phyloP scores from a whole-genome alignment of 2,888 invertebrate species.

The Drosophila fungiperda region DNA sequence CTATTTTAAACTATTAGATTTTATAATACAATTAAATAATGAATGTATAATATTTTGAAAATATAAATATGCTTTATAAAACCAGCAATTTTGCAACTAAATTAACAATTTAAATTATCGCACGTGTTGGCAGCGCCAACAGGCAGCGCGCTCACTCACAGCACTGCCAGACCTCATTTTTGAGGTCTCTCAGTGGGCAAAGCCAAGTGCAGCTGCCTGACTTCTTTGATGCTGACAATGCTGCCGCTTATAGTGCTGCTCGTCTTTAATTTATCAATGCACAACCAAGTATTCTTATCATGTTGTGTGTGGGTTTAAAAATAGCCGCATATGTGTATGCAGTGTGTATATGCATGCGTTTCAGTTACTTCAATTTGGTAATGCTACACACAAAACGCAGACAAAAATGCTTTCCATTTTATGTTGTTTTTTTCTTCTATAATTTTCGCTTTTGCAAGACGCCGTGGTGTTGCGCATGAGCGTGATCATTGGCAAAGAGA shows the following conservation, averaged over 20 bases:
- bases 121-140: constrained; percentile 48
- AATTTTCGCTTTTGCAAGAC: constrained; percentile 45
- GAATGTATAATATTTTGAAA: not conserved
- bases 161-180: constrained; percentile 47
- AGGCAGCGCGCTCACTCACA: constrained; percentile 31
- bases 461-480: constrained; percentile 64
- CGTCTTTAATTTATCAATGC: constrained; percentile 56
- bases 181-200: constrained; percentile 20
- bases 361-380: constrained; percentile 20
- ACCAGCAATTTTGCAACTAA: not conserved
- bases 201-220: constrained; percentile 31
- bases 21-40: constrained; percentile 6
- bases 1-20: not conserved
- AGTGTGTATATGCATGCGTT: constrained; percentile 21
- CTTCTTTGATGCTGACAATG: constrained; percentile 52
- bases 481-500: constrained; percentile 36
- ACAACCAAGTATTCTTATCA: constrained; percentile 63
- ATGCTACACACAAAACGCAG: constrained; percentile 7
- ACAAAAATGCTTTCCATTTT: constrained; percentile 23
- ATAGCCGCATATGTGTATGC: constrained; percentile 56
- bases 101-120: constrained; percentile 17
- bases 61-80: not conserved
- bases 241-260: constrained; percentile 19
- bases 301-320: constrained; percentile 56
- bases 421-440: constrained; percentile 5